Conservation (phyloP, 2,888 invertebrate genomes). For the Cylindroiulus punctatus region DNA sequence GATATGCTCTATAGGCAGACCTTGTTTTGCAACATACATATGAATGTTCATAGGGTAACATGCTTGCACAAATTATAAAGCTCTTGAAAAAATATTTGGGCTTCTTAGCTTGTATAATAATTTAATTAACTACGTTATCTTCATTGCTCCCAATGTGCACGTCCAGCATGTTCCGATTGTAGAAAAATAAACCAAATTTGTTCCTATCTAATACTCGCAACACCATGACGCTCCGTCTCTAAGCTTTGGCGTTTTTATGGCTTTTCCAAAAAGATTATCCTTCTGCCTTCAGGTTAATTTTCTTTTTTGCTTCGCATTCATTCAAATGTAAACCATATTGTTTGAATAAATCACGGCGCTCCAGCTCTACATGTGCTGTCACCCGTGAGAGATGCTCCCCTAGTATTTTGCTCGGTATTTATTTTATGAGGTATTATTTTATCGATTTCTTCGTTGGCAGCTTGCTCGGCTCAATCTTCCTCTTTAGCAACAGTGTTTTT, state of each 20-base stretch:
- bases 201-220: no score
- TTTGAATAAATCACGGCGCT: slow-evolving; percentile 5
- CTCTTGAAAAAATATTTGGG: no score
- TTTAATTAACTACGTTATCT: no score
- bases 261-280: background rate
- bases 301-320: background rate
- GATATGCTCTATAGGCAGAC: no score
- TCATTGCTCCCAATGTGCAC: no score
- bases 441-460: background rate
- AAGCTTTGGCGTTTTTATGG: background rate
- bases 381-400: background rate
- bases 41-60: no score
- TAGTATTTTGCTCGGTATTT: background rate
- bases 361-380: slow-evolving; percentile 13
- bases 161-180: no score
- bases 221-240: no score
- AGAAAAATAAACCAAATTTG: no score
- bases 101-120: no score
- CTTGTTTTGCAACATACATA: no score
- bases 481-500: background rate
- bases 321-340: slow-evolving; percentile 27
- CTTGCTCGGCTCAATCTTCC: background rate
- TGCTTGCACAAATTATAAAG: no score
- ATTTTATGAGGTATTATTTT: slow-evolving; percentile 36
- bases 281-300: background rate